Percentiles rank a stretch among this genome's conserved stretches.
These are phyloP conservation scores for Ostrea denselamellosa DNA, from an alignment of 1,140 invertebrate genomes.

Conservation along the genomic window DNA sequence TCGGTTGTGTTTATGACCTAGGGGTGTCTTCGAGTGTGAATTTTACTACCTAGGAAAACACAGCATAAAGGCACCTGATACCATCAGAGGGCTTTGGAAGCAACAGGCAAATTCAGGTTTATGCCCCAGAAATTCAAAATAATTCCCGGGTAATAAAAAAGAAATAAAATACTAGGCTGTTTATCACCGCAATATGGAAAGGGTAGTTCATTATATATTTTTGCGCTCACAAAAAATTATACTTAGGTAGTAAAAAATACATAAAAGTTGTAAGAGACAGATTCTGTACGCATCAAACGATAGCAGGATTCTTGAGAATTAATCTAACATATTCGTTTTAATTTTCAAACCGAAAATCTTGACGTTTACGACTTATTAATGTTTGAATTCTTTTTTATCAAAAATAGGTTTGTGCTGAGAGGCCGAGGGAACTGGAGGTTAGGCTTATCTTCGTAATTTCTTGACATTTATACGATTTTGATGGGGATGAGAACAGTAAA, in stretches of 20 bases:
- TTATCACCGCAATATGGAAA: constrained; percentile 9
- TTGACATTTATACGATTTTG: constrained; percentile 40
- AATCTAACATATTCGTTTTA: constrained; percentile 37
- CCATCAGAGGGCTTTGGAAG: constrained; percentile 24
- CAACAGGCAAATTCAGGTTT: constrained; percentile 37
- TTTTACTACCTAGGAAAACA: constrained; percentile 30
- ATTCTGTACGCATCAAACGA: constrained; percentile 23
- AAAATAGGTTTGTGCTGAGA: constrained; percentile 23
- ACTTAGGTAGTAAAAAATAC: constrained; percentile 12
- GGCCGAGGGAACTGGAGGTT: constrained; percentile 7
- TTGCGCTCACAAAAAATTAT: constrained; percentile 29
- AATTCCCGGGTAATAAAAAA: constrained; percentile 36
- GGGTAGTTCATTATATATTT: constrained; percentile 34
- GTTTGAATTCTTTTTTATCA: constrained; percentile 40
- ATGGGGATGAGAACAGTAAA: constrained; percentile 35
- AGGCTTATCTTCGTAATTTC: constrained; percentile 20
- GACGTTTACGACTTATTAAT: constrained; percentile 36
- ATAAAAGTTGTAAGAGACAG: constrained; percentile 21
- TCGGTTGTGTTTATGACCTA: neutral
- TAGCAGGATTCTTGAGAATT: constrained; percentile 35
- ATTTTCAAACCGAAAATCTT: constrained; percentile 26
- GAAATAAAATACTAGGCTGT: constrained; percentile 26
- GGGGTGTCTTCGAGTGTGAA: constrained; percentile 28
- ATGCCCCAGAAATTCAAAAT: constrained; percentile 39
- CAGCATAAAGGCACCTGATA: constrained; percentile 17